A percentile compares a stretch with the other conserved stretches of the same genome.
Conservation (phyloP, 2,797 vertebrate genomes). For the Onychomys arenicola region DNA sequence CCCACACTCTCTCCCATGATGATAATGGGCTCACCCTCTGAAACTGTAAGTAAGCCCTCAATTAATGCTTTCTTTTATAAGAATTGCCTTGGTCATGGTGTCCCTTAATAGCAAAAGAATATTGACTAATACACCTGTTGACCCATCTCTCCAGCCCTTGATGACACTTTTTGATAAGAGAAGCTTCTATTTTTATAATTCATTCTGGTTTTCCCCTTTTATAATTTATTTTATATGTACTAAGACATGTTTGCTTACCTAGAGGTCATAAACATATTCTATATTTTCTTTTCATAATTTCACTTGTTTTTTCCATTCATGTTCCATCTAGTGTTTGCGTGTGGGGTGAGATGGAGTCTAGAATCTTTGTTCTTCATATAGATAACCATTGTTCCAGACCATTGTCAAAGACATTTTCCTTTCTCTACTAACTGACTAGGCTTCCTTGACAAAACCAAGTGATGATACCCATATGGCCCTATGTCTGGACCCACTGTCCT, state of each 20-base stretch:
- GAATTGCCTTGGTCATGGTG: no score
- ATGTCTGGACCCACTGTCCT: neutral
- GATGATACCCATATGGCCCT: neutral
- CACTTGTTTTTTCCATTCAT: neutral
- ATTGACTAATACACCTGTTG: no score
- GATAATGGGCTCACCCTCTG: neutral
- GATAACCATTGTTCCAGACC: neutral
- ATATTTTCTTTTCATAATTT: neutral
- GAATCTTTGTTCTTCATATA: neutral
- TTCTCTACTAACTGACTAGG: neutral
- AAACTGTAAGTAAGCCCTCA: neutral
- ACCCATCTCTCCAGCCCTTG: neutral
- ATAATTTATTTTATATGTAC: neutral
- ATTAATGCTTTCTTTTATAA: neutral
- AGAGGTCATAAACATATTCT: constrained; percentile 19
- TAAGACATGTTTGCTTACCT: constrained; percentile 20
- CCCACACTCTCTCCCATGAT: neutral
- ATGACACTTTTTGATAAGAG: neutral
- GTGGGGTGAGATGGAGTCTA: neutral
- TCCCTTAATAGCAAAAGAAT: neutral
- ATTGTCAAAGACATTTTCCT: constrained; percentile 13
- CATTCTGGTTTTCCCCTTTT: neutral
- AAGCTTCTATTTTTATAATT: constrained; percentile 30
- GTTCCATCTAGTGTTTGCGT: neutral
- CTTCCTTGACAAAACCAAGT: neutral